phyloP scores from a whole-genome alignment of 2,888 invertebrate species.

The Drosophila kuntzei region DNA sequence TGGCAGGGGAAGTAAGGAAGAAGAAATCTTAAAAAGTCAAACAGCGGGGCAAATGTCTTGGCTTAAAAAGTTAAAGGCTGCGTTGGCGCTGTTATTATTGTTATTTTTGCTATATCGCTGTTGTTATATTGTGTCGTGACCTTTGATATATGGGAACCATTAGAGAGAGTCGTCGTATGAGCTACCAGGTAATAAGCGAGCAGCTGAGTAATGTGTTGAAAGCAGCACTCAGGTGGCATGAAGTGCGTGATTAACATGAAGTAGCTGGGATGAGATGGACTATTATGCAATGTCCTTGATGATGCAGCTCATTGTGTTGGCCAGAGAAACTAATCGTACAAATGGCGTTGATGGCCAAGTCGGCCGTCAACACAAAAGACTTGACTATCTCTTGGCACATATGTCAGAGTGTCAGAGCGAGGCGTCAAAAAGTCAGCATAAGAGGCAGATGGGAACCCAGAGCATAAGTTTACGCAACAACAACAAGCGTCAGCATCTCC shows the following conservation, averaged over 20 bases:
- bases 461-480: conserved; percentile 30
- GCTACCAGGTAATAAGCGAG: conserved; percentile 43
- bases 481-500: conserved; percentile 29
- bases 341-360: conserved; percentile 63
- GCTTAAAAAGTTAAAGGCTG: conserved; percentile 40
- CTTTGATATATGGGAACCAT: conserved; percentile 69
- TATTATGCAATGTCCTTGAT: conserved; percentile 62
- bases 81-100: conserved; percentile 9
- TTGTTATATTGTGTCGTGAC: conserved; percentile 29
- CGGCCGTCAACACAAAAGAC: conserved; percentile 48
- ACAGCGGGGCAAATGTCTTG: conserved; percentile 29
- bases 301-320: conserved; percentile 59
- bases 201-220: conserved; percentile 67
- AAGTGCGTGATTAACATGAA: conserved; percentile 34
- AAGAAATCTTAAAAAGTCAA: conserved; percentile 33
- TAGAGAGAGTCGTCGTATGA: conserved; percentile 46
- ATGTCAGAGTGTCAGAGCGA: conserved; percentile 55
- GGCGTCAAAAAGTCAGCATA: conserved; percentile 47
- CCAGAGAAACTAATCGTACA: conserved; percentile 68
- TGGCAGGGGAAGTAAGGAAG: background rate
- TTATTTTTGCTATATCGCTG: conserved; percentile 14
- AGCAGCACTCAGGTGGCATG: conserved; percentile 47
- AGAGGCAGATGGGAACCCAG: conserved; percentile 36
- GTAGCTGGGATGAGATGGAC: background rate
- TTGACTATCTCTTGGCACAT: conserved; percentile 28